phyloP scores from a whole-genome alignment of 2,888 invertebrate genomes.

The Stratiomys singularior region DNA sequence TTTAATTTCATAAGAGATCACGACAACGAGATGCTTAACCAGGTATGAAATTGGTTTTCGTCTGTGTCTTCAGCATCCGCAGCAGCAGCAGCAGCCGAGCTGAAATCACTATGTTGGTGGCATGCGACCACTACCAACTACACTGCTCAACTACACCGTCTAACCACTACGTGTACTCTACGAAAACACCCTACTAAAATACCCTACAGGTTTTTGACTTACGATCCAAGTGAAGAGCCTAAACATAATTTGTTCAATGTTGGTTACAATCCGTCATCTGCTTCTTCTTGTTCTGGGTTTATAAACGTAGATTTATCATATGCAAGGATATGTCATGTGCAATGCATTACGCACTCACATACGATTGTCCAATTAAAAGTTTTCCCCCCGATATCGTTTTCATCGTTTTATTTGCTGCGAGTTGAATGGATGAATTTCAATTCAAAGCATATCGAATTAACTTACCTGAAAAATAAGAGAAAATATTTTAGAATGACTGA shows the following conservation, averaged over 20 bases:
- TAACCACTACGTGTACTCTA: slow-evolving; percentile 8
- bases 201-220: slow-evolving; percentile 27
- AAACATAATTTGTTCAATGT: slow-evolving; percentile 28
- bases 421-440: not conserved
- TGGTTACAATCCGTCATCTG: slow-evolving; percentile 12
- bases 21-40: not conserved
- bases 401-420: slow-evolving; percentile 6
- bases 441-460: not conserved
- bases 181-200: slow-evolving; percentile 14
- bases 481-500: not conserved
- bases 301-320: not conserved
- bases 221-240: slow-evolving; percentile 8
- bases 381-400: not conserved
- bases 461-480: slow-evolving; percentile 16
- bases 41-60: slow-evolving; percentile 5
- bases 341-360: not conserved
- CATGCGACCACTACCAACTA: slow-evolving; percentile 4
- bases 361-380: too few relatives aligned
- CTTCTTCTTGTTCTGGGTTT: not conserved
- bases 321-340: slow-evolving; percentile 7
- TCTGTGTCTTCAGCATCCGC: not conserved
- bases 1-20: not conserved
- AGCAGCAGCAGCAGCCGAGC: not conserved
- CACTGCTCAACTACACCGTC: slow-evolving; percentile 1
- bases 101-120: slow-evolving; percentile 4